Conservation (phyloP, 2,888 invertebrate species). For the Timema cristinae region DNA sequence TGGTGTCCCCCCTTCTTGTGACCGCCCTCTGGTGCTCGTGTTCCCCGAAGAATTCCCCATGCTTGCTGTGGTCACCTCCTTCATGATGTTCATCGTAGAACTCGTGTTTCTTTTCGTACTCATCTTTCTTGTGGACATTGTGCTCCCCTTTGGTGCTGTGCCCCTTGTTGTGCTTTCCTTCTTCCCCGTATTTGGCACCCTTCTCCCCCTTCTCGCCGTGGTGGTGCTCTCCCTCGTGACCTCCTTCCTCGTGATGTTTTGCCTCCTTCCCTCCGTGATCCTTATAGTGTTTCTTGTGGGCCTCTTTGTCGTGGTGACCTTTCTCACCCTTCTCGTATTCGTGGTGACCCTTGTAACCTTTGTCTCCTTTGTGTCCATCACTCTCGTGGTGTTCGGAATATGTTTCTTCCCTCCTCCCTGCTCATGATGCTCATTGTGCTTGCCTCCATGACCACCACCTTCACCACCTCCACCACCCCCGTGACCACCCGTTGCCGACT, state of each 20-base stretch:
- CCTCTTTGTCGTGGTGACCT: slow-evolving; percentile 50
- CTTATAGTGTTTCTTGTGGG: slow-evolving; percentile 51
- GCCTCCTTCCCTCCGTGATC: slow-evolving; percentile 61
- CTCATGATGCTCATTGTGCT: slow-evolving; percentile 30
- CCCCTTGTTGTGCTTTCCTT: slow-evolving; percentile 66
- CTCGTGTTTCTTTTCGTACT: slow-evolving; percentile 69
- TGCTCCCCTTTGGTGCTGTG: slow-evolving; percentile 72
- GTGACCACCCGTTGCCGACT: slow-evolving; percentile 10
- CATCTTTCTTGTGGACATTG: slow-evolving; percentile 70
- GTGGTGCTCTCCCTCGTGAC: slow-evolving; percentile 48
- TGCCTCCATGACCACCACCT: not conserved
- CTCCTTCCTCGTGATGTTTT: slow-evolving; percentile 22
- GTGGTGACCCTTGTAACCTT: slow-evolving; percentile 46
- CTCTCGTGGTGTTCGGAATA: slow-evolving; percentile 52
- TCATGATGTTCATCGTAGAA: slow-evolving; percentile 73
- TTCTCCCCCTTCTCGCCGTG: slow-evolving; percentile 67
- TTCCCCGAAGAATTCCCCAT: slow-evolving; percentile 57
- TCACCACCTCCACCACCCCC: slow-evolving; percentile 14
- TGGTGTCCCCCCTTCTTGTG: slow-evolving; percentile 42
- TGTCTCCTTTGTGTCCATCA: slow-evolving; percentile 59
- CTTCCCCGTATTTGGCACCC: slow-evolving; percentile 51
- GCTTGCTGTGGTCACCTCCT: slow-evolving; percentile 60
- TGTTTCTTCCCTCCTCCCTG: slow-evolving; percentile 56
- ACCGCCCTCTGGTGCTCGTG: slow-evolving; percentile 48
- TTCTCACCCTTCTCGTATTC: slow-evolving; percentile 49